These are phyloP conservation scores for Panulirus ornatus DNA, from an alignment of 1,140 invertebrate genomes.

Conservation along the genomic window DNA sequence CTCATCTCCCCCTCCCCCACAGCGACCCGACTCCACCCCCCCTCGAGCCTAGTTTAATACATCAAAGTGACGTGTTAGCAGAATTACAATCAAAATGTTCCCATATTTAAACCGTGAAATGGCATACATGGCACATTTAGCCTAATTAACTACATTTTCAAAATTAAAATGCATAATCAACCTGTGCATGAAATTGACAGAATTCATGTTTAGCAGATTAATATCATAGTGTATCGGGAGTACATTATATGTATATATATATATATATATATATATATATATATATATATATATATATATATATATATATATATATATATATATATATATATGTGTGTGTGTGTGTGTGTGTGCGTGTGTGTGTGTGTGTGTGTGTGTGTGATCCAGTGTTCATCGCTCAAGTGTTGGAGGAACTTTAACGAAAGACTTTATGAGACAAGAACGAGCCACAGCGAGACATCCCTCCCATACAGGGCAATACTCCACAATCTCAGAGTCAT, in stretches of 20 bases:
- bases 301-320: conserved; percentile 45
- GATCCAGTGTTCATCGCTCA: no score
- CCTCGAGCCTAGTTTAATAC: neutral
- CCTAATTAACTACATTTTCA: conserved; percentile 8
- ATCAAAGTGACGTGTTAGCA: neutral
- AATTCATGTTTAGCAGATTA: neutral
- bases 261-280: conserved; percentile 37
- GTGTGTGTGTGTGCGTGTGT: no score
- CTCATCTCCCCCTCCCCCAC: no score
- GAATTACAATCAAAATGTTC: neutral
- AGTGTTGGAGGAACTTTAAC: no score
- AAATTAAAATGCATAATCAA: conserved; percentile 22
- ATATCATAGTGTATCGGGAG: no score
- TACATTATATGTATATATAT: conserved; percentile 25
- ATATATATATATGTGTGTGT: conserved; percentile 28
- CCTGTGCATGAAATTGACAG: neutral
- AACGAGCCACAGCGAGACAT: no score
- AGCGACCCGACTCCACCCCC: no score
- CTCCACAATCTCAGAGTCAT: no score
- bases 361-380: no score
- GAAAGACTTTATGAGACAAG: no score
- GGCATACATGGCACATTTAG: neutral
- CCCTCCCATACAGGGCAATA: no score
- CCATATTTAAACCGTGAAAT: neutral
- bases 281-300: conserved; percentile 32